Evolutionary conservation across 2,888 invertebrate genomes (phyloP).

Genomic region (Caenorhabditis sinica): DNA sequence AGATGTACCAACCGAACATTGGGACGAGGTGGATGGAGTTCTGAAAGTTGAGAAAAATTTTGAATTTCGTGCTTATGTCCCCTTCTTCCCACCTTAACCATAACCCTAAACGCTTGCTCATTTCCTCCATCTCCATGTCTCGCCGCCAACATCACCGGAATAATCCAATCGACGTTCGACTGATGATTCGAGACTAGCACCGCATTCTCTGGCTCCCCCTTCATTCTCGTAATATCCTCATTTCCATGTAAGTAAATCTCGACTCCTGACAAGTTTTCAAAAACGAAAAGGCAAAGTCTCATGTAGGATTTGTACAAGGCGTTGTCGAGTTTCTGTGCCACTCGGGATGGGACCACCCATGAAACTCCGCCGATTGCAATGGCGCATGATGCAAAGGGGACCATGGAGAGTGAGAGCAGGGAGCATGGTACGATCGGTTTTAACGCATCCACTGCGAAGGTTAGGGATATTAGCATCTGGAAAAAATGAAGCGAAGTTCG

Average conservation of each 20-base stretch:
- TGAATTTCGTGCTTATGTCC: too few relatives aligned
- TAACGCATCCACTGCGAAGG: slow-evolving; percentile 63
- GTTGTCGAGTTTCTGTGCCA: slow-evolving; percentile 76
- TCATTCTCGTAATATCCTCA: slow-evolving; percentile 36
- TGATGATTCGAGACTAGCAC: slow-evolving; percentile 81
- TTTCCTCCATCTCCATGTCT: slow-evolving; percentile 73
- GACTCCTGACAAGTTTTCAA: slow-evolving; percentile 79
- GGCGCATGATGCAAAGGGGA: slow-evolving; percentile 78
- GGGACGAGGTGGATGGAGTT: slow-evolving; percentile 80
- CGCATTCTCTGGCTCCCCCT: slow-evolving; percentile 66
- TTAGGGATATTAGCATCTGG: slow-evolving; percentile 65
- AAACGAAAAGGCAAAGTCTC: slow-evolving; percentile 80
- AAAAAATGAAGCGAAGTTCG: not conserved
- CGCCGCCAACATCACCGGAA: slow-evolving; percentile 78
- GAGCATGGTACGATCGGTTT: slow-evolving; percentile 70
- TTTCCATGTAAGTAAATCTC: slow-evolving; percentile 56
- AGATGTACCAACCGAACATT: slow-evolving; percentile 82
- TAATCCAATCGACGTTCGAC: slow-evolving; percentile 81
- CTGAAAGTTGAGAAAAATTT: not conserved
- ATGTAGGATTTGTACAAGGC: slow-evolving; percentile 77
- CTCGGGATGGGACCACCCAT: slow-evolving; percentile 71
- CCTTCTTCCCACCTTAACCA: slow-evolving; percentile 71
- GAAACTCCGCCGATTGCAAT: slow-evolving; percentile 75
- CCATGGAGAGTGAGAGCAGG: slow-evolving; percentile 74
- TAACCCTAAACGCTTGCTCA: slow-evolving; percentile 77